phyloP scores from a whole-genome alignment of 2,113 vertebrate genomes.

The Aptenodytes forsteri region DNA sequence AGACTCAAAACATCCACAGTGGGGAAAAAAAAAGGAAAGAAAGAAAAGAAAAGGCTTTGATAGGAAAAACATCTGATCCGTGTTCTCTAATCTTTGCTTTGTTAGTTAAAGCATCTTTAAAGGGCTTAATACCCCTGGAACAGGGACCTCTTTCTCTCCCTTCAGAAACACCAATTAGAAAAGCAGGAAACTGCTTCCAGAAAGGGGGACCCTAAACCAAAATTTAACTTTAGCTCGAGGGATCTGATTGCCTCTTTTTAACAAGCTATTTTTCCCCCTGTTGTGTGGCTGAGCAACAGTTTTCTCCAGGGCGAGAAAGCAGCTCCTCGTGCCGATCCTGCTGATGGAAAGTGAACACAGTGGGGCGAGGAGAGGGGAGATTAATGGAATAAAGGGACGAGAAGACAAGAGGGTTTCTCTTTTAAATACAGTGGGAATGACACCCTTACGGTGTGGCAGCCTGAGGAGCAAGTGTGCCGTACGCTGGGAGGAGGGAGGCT shows the following conservation, averaged over 20 bases:
- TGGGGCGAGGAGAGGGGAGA: neutral
- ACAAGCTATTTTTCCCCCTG: neutral
- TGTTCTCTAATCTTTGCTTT: constrained; percentile 55
- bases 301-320: neutral
- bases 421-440: neutral
- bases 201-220: neutral
- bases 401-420: neutral
- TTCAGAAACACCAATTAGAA: constrained; percentile 43
- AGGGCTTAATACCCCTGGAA: constrained; percentile 9
- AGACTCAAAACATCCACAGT: constrained; percentile 45
- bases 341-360: neutral
- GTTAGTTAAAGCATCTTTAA: constrained; percentile 45
- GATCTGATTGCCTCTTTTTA: neutral
- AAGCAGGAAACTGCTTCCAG: constrained; percentile 25
- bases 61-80: constrained; percentile 67
- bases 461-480: neutral
- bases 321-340: neutral
- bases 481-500: neutral
- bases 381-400: neutral
- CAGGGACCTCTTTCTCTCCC: constrained; percentile 33
- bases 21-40: constrained; percentile 32
- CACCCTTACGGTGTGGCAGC: neutral
- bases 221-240: neutral
- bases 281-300: neutral
- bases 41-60: constrained; percentile 50